Percentiles rank a stretch among this genome's conserved stretches.
phyloP scores from a whole-genome alignment of 2,797 vertebrate genomes.

The Sebastiscus albofasciatus region DNA sequence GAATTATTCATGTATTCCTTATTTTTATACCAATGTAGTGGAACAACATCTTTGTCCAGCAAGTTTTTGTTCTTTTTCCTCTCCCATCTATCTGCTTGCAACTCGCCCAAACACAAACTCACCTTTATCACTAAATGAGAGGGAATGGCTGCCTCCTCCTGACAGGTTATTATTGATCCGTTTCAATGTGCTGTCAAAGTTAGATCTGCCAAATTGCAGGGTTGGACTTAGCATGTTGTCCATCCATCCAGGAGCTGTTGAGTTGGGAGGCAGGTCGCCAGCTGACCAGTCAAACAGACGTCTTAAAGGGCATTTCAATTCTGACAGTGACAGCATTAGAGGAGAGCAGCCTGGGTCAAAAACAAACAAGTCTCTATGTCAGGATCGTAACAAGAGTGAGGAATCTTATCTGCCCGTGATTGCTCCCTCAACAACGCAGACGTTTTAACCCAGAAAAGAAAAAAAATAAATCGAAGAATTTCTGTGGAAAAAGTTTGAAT shows the following conservation, averaged over 20 bases:
- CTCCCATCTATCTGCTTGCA: slow-evolving; percentile 29
- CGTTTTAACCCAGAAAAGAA: slow-evolving; percentile 47
- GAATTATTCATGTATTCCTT: slow-evolving; percentile 26
- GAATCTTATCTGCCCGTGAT: slow-evolving; percentile 38
- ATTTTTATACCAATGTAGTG: slow-evolving; percentile 5
- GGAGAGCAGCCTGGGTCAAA: slow-evolving; percentile 63
- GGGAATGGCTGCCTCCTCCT: slow-evolving; percentile 59
- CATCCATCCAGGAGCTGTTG: slow-evolving; percentile 57
- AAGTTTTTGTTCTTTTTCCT: slow-evolving; percentile 22
- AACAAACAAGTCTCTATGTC: slow-evolving; percentile 64
- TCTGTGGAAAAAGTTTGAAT: slow-evolving; percentile 20
- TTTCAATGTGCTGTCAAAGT: slow-evolving; percentile 73
- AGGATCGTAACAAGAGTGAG: slow-evolving; percentile 33
- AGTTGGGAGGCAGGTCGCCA: slow-evolving; percentile 58
- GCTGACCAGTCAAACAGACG: slow-evolving; percentile 75
- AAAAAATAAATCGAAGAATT: slow-evolving; percentile 22
- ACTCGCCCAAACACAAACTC: slow-evolving; percentile 48
- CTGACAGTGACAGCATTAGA: slow-evolving; percentile 73
- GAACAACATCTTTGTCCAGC: slow-evolving; percentile 17
- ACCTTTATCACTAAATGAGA: slow-evolving; percentile 69
- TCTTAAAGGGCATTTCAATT: slow-evolving; percentile 76
- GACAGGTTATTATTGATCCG: slow-evolving; percentile 81
- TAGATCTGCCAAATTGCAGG: slow-evolving; percentile 68
- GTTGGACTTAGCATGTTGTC: slow-evolving; percentile 65
- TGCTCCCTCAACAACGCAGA: slow-evolving; percentile 63